Conservation (phyloP, 2,888 invertebrate species). For the Tethea ocularis region DNA sequence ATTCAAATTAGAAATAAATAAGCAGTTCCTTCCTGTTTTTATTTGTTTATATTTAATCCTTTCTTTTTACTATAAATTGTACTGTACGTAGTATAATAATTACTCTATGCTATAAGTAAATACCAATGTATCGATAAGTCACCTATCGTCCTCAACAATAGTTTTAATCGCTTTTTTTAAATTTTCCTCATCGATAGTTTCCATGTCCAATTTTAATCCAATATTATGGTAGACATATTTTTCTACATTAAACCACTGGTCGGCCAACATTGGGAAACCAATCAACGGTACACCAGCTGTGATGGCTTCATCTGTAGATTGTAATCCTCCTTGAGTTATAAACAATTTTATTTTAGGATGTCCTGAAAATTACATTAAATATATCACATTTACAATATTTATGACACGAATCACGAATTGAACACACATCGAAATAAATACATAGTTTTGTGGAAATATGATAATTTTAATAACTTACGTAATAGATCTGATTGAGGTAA, state of each 20-base stretch:
- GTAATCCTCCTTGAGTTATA: constrained; percentile 65
- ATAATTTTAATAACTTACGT: constrained; percentile 32
- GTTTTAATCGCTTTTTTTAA: neutral
- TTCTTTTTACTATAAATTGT: too few species aligned
- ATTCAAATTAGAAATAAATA: too few species aligned
- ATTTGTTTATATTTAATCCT: too few species aligned
- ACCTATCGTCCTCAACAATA: neutral
- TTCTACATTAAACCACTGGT: constrained; percentile 51
- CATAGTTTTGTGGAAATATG: neutral
- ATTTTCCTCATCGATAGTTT: neutral
- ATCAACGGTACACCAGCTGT: constrained; percentile 52
- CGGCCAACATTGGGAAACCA: constrained; percentile 56
- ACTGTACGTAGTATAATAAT: too few species aligned
- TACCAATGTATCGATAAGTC: neutral
- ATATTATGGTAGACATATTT: constrained; percentile 25
- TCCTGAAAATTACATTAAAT: constrained; percentile 14
- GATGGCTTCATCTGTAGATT: constrained; percentile 61
- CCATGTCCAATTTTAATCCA: constrained; percentile 14
- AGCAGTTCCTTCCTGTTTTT: too few species aligned
- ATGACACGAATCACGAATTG: too few species aligned
- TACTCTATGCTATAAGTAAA: too few species aligned
- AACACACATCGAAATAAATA: too few species aligned
- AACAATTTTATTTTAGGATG: constrained; percentile 66
- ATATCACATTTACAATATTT: neutral
- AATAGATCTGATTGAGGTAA: constrained; percentile 60